Evolutionary conservation across 2,888 invertebrate genomes (phyloP).

Genomic region (Chalcosyrphus nemorum): DNA sequence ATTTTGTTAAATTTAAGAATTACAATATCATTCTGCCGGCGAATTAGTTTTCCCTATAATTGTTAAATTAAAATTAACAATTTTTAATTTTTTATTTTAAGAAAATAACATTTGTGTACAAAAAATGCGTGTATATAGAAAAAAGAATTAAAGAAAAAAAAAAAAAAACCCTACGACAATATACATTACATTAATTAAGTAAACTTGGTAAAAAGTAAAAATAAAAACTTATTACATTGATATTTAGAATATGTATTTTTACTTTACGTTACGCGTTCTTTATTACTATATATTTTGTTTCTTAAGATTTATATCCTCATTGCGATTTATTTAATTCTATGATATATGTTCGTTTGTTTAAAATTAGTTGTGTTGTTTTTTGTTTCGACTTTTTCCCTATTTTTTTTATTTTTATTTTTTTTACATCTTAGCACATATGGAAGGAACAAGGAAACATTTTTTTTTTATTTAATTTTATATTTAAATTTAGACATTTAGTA

Average conservation of each 20-base stretch:
- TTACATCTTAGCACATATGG: constrained; percentile 65
- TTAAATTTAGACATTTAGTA: constrained; percentile 44
- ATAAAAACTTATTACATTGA: constrained; percentile 19
- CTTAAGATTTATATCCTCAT: constrained; percentile 22
- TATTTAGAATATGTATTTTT: constrained; percentile 37
- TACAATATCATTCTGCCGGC: constrained; percentile 25
- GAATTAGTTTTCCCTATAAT: not conserved
- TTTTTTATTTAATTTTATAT: not conserved
- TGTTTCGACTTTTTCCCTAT: constrained; percentile 26
- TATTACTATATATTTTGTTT: constrained; percentile 21
- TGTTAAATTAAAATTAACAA: constrained; percentile 45
- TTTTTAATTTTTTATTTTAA: constrained; percentile 34
- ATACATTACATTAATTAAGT: constrained; percentile 69
- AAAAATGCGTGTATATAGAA: constrained; percentile 37
- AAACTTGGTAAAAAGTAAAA: constrained; percentile 27
- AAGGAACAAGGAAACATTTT: constrained; percentile 69
- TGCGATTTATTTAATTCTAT: constrained; percentile 61
- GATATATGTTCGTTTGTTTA: constrained; percentile 62
- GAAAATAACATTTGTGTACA: constrained; percentile 40
- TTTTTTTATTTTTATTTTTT: constrained; percentile 36
- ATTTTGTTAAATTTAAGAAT: not conserved
- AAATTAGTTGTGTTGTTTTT: constrained; percentile 26
- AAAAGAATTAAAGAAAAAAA: no score
- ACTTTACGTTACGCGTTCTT: constrained; percentile 2
- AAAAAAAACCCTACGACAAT: constrained; percentile 10